phyloP scores from a whole-genome alignment of 37 sponge, comb jelly and placozoan genomes.

The Petrosia ficiformis region DNA sequence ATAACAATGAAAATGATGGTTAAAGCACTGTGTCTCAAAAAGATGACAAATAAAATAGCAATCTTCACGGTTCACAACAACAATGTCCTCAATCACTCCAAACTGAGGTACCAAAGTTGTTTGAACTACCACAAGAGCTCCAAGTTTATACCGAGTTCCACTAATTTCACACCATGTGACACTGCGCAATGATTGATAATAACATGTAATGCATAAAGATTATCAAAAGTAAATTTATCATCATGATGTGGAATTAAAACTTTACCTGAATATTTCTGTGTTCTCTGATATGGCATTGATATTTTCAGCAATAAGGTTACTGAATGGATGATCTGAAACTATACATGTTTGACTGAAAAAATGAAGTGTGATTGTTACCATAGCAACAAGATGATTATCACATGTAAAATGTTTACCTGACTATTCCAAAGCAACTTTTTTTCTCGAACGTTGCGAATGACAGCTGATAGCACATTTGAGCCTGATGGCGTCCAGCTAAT shows the following conservation, averaged over 20 bases:
- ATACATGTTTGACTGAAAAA: too few species aligned
- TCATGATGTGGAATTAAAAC: too few species aligned
- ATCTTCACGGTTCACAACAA: background rate
- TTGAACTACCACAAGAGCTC: background rate
- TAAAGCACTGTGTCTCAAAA: background rate
- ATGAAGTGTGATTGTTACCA: too few species aligned
- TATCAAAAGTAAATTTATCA: too few species aligned
- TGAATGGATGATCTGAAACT: too few species aligned
- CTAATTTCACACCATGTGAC: background rate
- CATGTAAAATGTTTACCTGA: background rate
- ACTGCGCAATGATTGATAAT: too few species aligned
- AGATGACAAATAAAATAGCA: background rate
- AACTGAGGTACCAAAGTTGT: background rate
- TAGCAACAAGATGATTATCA: too few species aligned
- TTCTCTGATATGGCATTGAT: too few species aligned
- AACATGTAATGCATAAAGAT: too few species aligned
- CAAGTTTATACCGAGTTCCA: background rate
- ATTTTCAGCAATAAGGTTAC: too few species aligned
- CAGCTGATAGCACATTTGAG: background rate
- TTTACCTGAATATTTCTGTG: too few species aligned
- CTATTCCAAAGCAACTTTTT: background rate
- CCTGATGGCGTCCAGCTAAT: slow-evolving; percentile 50
- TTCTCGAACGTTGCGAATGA: background rate
- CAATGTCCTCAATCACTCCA: background rate
- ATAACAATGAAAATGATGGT: background rate